These are phyloP conservation scores for Eublepharis macularius DNA, from an alignment of 2,113 vertebrate species.

Conservation along the genomic window DNA sequence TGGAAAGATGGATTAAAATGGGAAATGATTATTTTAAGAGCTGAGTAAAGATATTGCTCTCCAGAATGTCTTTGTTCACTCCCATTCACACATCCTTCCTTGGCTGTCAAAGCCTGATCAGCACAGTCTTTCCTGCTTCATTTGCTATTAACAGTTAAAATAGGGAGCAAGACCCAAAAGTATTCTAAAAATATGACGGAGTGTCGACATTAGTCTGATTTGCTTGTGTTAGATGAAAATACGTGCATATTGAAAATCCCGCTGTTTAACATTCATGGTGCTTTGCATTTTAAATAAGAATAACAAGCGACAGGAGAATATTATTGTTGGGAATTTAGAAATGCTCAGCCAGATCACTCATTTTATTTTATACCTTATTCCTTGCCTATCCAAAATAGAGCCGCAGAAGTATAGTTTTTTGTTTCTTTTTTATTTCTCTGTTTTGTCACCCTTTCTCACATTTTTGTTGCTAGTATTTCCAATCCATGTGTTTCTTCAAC, in stretches of 20 bases:
- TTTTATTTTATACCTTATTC: conserved; percentile 12
- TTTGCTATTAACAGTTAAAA: background rate
- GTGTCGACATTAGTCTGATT: background rate
- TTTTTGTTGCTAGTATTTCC: no score
- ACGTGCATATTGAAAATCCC: background rate
- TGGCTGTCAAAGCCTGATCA: background rate
- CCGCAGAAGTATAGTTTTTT: no score
- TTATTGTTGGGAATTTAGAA: background rate
- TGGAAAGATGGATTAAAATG: background rate
- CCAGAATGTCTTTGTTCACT: background rate
- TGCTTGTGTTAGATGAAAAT: background rate
- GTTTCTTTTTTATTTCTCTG: no score
- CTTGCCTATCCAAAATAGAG: background rate
- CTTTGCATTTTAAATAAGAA: background rate
- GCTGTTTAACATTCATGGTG: background rate
- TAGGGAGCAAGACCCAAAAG: background rate
- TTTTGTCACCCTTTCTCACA: no score
- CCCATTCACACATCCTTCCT: background rate
- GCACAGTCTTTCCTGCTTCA: background rate
- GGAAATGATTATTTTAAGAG: background rate
- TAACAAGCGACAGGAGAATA: conserved; percentile 12
- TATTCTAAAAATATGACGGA: background rate
- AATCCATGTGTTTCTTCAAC: no score
- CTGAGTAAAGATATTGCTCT: no score
- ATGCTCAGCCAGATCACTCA: background rate